Conservation (phyloP, 1,140 invertebrate genomes). For the Anoplolepis gracilipes region DNA sequence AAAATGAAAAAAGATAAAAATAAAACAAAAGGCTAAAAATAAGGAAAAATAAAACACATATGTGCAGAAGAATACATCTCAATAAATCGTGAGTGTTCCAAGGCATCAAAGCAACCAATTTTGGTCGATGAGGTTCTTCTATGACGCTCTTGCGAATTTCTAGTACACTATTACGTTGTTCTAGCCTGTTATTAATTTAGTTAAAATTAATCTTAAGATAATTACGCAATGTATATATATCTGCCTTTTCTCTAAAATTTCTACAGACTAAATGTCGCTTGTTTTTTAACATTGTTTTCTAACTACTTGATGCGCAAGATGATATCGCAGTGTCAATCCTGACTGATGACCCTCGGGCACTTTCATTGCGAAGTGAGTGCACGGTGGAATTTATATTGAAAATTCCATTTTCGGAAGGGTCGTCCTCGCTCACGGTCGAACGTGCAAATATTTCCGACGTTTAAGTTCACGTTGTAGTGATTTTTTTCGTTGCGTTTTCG, state of each 20-base stretch:
- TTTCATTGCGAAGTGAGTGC: slow-evolving; percentile 11
- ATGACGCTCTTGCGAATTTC: slow-evolving; percentile 1
- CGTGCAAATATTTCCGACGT: slow-evolving; percentile 55
- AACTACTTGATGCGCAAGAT: slow-evolving; percentile 3
- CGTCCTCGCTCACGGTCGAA: not conserved
- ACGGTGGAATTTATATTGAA: slow-evolving; percentile 54
- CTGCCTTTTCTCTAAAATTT: not conserved
- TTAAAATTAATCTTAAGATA: slow-evolving; percentile 4
- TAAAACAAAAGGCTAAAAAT: not conserved
- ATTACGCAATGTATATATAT: not conserved
- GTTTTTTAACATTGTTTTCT: slow-evolving; percentile 15
- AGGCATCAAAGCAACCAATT: not conserved
- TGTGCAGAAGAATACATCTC: not conserved
- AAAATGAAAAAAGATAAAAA: not conserved
- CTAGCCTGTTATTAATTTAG: not conserved
- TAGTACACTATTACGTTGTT: not conserved
- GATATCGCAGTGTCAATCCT: slow-evolving; percentile 46
- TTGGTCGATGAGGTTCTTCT: slow-evolving; percentile 3
- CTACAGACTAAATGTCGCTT: slow-evolving; percentile 21
- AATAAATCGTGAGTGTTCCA: slow-evolving; percentile 3
- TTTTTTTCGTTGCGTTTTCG: slow-evolving; percentile 40
- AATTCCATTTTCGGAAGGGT: slow-evolving; percentile 51
- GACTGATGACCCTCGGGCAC: slow-evolving; percentile 27
- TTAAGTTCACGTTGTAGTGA: slow-evolving; percentile 48
- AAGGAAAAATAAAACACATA: not conserved